Conservation (phyloP, 2,888 invertebrate species). For the Leptura quadrifasciata region DNA sequence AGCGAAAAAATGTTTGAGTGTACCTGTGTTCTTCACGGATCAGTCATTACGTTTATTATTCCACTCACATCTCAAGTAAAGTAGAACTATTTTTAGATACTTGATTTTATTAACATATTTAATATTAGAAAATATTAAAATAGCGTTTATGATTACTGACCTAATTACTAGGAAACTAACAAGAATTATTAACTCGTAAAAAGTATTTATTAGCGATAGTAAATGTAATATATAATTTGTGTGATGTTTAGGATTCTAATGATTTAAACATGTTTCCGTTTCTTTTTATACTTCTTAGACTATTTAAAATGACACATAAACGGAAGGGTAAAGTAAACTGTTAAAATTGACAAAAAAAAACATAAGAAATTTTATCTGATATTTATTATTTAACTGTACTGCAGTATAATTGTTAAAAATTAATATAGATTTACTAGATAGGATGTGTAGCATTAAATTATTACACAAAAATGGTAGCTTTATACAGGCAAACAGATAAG, state of each 20-base stretch:
- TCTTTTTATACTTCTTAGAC: conserved; percentile 21
- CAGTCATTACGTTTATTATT: conserved; percentile 21
- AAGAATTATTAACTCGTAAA: conserved; percentile 39
- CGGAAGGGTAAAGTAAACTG: conserved; percentile 38
- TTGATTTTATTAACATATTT: conserved; percentile 37
- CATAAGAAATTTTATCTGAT: conserved; percentile 27
- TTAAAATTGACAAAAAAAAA: conserved; percentile 26
- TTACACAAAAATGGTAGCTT: conserved; percentile 38
- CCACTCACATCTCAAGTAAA: conserved; percentile 29
- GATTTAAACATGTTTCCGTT: conserved; percentile 15
- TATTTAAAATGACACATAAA: conserved; percentile 27
- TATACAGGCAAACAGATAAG: conserved; percentile 1
- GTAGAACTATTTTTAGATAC: conserved; percentile 25
- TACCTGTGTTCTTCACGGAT: conserved; percentile 21
- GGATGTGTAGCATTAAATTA: conserved; percentile 33
- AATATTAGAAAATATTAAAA: conserved; percentile 36
- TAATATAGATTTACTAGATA: conserved; percentile 38
- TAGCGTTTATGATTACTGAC: conserved; percentile 32
- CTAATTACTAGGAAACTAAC: conserved; percentile 33
- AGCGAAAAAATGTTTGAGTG: conserved; percentile 20
- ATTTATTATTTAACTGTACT: conserved; percentile 41
- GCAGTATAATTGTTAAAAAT: conserved; percentile 46
- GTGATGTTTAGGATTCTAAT: conserved; percentile 39
- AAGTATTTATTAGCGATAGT: conserved; percentile 41
- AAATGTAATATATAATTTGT: conserved; percentile 39